Evolutionary conservation across 2,113 vertebrate genomes (phyloP).

Genomic region (Gnathonemus echidnorhynchus): DNA sequence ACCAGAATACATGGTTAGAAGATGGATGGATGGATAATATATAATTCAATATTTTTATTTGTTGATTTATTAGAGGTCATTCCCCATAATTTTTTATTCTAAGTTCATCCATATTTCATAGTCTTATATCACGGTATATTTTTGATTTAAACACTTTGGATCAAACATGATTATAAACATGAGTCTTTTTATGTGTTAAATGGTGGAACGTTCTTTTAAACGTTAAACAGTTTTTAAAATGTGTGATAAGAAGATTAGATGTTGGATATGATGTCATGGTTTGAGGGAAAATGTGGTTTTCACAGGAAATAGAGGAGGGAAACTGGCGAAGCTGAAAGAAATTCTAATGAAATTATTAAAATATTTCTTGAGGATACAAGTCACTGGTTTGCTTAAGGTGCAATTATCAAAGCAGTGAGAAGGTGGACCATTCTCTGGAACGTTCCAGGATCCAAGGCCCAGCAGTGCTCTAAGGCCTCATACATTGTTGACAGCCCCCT

Average conservation of each 20-base stretch:
- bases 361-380: background rate
- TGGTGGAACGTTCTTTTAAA: background rate
- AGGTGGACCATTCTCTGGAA: background rate
- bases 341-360: background rate
- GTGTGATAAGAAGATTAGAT: background rate
- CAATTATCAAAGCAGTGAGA: background rate
- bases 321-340: background rate
- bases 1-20: background rate
- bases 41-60: background rate
- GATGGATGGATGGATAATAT: background rate
- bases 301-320: background rate
- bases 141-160: background rate
- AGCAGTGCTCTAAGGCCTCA: background rate
- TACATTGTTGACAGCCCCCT: background rate
- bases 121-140: background rate
- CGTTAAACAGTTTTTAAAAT: background rate
- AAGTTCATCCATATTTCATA: background rate
- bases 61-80: background rate
- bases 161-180: background rate
- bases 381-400: background rate
- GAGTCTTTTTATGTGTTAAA: background rate
- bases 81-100: background rate
- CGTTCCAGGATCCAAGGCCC: background rate
- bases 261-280: background rate
- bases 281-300: background rate